phyloP scores from a whole-genome alignment of 2,797 vertebrate genomes.

The Phyllotis vaccarum region DNA sequence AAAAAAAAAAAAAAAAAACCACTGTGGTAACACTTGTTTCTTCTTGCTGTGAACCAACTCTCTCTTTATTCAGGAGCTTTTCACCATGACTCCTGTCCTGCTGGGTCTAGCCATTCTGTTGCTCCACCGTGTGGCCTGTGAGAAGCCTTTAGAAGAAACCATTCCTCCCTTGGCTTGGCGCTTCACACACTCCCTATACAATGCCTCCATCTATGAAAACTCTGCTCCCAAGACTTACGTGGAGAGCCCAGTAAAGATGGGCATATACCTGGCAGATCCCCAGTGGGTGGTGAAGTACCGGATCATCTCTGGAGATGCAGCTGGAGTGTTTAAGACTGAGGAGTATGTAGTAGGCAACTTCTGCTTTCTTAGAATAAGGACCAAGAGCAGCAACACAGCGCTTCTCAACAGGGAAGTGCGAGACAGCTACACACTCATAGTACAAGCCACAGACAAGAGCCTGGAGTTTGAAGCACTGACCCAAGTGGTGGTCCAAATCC shows the following conservation, averaged over 20 bases:
- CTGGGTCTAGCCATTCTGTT: constrained; percentile 83
- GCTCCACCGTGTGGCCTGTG: constrained; percentile 84
- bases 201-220: constrained; percentile 96
- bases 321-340: constrained; percentile 93
- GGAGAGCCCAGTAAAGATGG: constrained; percentile 94
- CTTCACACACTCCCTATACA: constrained; percentile 96
- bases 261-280: constrained; percentile 90
- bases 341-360: constrained; percentile 94
- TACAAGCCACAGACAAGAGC: constrained; percentile 93
- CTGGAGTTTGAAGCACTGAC: constrained; percentile 90
- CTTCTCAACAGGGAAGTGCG: constrained; percentile 96
- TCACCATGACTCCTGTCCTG: constrained; percentile 86
- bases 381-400: constrained; percentile 92
- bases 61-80: constrained; percentile 49
- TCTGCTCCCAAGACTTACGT: constrained; percentile 95
- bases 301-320: constrained; percentile 93
- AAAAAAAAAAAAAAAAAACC: background rate
- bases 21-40: background rate
- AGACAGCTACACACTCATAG: constrained; percentile 93
- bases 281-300: constrained; percentile 93
- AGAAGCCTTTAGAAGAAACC: constrained; percentile 86
- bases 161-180: constrained; percentile 87
- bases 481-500: constrained; percentile 93
- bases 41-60: background rate
- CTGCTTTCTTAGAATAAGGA: constrained; percentile 96